Evolutionary conservation across 2,797 vertebrate genomes (phyloP).

Genomic region (Diplodus puntazzo): DNA sequence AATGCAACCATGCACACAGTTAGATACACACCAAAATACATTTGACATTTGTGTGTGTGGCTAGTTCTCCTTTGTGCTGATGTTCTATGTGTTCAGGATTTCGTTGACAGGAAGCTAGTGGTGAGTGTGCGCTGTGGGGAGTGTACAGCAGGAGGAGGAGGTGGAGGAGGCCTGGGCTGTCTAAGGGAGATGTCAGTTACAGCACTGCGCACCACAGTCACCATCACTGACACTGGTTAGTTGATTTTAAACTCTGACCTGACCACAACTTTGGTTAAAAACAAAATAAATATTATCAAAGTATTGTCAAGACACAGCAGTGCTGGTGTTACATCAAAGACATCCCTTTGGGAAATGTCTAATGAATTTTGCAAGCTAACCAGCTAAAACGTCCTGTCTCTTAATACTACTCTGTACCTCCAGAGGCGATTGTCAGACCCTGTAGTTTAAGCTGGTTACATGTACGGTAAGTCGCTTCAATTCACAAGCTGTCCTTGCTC

Average conservation of each 20-base stretch:
- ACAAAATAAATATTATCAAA: no score
- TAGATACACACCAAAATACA: neutral
- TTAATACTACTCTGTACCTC: no score
- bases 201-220: constrained; percentile 80
- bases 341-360: no score
- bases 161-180: constrained; percentile 75
- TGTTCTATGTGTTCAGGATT: constrained; percentile 84
- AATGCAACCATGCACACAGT: neutral
- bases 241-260: neutral
- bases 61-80: neutral
- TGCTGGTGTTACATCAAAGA: no score
- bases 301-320: no score
- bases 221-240: constrained; percentile 88
- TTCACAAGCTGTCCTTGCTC: no score
- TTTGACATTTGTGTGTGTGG: neutral
- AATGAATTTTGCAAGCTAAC: no score
- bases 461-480: no score
- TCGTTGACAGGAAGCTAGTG: constrained; percentile 85
- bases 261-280: neutral
- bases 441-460: no score
- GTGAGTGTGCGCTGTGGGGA: constrained; percentile 81
- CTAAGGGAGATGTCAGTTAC: constrained; percentile 84
- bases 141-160: constrained; percentile 67
- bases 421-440: no score
- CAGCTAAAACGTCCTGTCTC: no score